A percentile compares a stretch with the other conserved stretches of the same genome.
Conservation (phyloP, 2,113 vertebrate genomes). For the Elephantulus edwardii region DNA sequence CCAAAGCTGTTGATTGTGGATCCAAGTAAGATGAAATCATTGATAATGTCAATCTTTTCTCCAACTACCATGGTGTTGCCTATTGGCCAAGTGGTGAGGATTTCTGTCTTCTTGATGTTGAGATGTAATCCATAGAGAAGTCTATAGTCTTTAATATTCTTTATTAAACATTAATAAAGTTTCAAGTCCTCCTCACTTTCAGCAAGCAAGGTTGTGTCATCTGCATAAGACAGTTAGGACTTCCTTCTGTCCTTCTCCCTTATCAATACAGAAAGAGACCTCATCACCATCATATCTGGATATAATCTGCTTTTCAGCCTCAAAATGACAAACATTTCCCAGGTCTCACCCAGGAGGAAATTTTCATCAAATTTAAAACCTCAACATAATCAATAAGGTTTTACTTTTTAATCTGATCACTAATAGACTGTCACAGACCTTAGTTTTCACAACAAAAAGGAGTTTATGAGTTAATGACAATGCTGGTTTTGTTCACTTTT, state of each 20-base stretch:
- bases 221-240: too few relatives aligned
- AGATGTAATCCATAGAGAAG: too few relatives aligned
- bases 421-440: background rate
- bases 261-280: background rate
- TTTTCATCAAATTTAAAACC: constrained; percentile 32
- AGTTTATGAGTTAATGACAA: background rate
- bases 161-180: too few relatives aligned
- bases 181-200: too few relatives aligned
- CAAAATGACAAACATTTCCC: background rate
- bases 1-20: too few relatives aligned
- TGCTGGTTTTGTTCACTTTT: background rate
- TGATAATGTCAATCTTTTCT: too few relatives aligned
- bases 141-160: too few relatives aligned
- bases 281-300: background rate
- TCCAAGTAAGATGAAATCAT: too few relatives aligned
- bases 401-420: background rate
- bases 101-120: too few relatives aligned
- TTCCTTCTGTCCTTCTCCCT: background rate
- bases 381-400: background rate
- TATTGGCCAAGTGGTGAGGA: too few relatives aligned
- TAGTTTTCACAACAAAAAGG: background rate
- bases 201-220: too few relatives aligned
- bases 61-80: too few relatives aligned
- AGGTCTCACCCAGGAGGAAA: background rate
- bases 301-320: background rate